Evolutionary conservation across 2,113 vertebrate genomes (phyloP).

Genomic region (Orthonyx spaldingii): DNA sequence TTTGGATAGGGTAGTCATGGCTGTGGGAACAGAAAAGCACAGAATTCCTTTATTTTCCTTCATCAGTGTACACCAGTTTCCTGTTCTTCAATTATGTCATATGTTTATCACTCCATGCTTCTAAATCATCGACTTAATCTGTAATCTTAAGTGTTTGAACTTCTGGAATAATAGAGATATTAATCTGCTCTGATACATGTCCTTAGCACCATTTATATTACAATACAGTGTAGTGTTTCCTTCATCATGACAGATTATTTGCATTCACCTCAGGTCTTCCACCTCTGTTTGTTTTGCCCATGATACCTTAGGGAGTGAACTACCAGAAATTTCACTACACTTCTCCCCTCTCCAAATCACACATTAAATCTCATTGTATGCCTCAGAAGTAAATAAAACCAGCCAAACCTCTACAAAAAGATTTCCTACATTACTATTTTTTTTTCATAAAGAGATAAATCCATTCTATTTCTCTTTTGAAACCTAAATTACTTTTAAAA

Average conservation of each 20-base stretch:
- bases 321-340: background rate
- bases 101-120: background rate
- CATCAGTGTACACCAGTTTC: background rate
- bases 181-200: background rate
- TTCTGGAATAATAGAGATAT: background rate
- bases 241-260: background rate
- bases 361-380: background rate
- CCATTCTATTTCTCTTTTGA: background rate
- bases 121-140: background rate
- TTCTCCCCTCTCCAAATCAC: background rate
- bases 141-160: background rate
- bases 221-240: background rate
- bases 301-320: background rate
- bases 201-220: background rate
- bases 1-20: background rate
- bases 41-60: background rate
- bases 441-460: background rate
- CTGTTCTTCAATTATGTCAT: background rate
- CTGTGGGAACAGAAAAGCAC: background rate
- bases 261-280: background rate
- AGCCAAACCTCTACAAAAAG: background rate
- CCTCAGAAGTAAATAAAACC: background rate
- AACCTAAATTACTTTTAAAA: background rate
- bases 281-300: background rate
- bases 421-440: background rate